These are phyloP conservation scores for Aleiodes alternator DNA, from an alignment of 2,888 invertebrate species.

Conservation along the genomic window DNA sequence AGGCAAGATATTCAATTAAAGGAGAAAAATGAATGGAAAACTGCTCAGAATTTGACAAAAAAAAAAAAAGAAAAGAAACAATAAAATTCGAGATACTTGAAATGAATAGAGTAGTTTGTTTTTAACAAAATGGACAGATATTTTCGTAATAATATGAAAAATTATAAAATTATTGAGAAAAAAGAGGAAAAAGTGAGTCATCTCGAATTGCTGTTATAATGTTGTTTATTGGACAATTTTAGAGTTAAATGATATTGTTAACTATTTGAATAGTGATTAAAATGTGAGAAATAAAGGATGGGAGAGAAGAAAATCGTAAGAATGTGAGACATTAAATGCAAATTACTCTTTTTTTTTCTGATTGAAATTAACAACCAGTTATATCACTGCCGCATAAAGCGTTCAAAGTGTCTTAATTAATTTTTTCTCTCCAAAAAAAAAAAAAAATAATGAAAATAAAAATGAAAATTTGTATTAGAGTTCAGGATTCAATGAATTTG, in stretches of 20 bases:
- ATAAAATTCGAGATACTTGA: constrained; percentile 7
- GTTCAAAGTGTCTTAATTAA: constrained; percentile 56
- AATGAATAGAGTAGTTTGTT: constrained; percentile 33
- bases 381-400: constrained; percentile 55
- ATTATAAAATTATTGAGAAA: constrained; percentile 56
- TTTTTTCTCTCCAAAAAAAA: constrained; percentile 42
- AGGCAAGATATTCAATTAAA: constrained; percentile 6
- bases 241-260: constrained; percentile 57
- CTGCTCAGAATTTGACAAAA: constrained; percentile 15
- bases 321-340: constrained; percentile 32
- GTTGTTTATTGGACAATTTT: constrained; percentile 57
- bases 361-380: constrained; percentile 10
- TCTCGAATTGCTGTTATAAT: constrained; percentile 48
- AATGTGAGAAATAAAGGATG: constrained; percentile 10
- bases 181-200: constrained; percentile 49
- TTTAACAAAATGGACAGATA: constrained; percentile 51
- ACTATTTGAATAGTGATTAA: constrained; percentile 53
- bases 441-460: constrained; percentile 22
- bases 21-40: constrained; percentile 33
- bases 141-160: constrained; percentile 49
- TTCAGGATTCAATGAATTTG: constrained; percentile 49
- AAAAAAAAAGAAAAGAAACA: constrained; percentile 2
- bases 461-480: constrained; percentile 51
- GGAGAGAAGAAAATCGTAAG: not conserved
- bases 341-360: not conserved